Evolutionary conservation across 2,888 invertebrate genomes (phyloP), one percentile per base, ranked within the genome.

Genomic region (Cartodere bifasciata): DNA sequence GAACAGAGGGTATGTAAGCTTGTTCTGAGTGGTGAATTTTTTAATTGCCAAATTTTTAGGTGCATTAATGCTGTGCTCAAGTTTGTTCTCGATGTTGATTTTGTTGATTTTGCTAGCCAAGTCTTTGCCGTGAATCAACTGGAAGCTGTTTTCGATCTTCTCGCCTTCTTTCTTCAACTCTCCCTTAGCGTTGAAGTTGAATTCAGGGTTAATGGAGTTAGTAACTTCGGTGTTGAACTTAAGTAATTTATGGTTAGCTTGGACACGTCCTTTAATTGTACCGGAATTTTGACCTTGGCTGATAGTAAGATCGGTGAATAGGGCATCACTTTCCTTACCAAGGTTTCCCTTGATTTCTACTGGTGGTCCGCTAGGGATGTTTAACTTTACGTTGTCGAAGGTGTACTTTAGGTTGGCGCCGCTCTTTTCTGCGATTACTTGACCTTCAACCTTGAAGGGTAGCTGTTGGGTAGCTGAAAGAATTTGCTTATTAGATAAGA

Each of bases 41-140:
- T 36, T 36, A 26, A 17, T 30, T n/a, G 17, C 31, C 26, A 26
- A 28, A 4, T 16, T 22, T 10, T 23, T 23, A 5, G 9, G 65
- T 27, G 52, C 54, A 6, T 11, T 7, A n/a, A 6, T 41, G 16
- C 23, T 30, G 7, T 11, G 13, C n/a, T n/a, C n/a, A n/a, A n/a
- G n/a, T 13, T 40, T 44, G 17, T 39, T 38, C 3, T 44, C 9
- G 16, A 42, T 32, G 30, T 41, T 46, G 13, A 44, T 42, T 3
- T 75, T 64, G 40, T 73, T 70, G 13, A 58, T 58, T 22, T 67
- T 58, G 17, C 70, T 68, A 7, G 65, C 63, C 6, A 72, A 60
- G 43, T 80, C 76, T 1, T 62, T 56, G 1, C 78, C 76, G 46
- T 79, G 76, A 13, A 67, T 55, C 6, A 81, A 44, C 21, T 70